Evolutionary conservation across 1,140 invertebrate species (phyloP).

Genomic region (Drepana arcuata): DNA sequence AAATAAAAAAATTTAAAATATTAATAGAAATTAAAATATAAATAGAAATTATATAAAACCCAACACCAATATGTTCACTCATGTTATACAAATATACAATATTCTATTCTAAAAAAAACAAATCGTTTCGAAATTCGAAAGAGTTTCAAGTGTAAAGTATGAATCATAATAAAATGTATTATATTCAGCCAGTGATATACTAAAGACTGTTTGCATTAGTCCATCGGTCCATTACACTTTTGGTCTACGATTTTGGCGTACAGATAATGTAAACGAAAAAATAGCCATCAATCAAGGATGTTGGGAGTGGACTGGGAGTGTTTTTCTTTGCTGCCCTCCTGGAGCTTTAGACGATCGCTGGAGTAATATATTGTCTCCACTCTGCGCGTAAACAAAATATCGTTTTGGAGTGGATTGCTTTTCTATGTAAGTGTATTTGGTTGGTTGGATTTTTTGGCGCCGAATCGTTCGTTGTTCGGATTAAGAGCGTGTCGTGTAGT

Average conservation of each 20-base stretch:
- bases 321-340: conserved; percentile 12
- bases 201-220: no score
- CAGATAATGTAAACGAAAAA: conserved; percentile 16
- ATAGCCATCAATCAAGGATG: conserved; percentile 11
- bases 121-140: background rate
- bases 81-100: background rate
- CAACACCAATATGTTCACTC: no score
- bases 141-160: conserved; percentile 7
- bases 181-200: no score
- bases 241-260: conserved; percentile 10
- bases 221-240: conserved; percentile 12
- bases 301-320: conserved; percentile 5
- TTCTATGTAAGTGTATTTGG: no score
- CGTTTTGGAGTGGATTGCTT: background rate
- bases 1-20: background rate
- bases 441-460: no score
- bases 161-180: conserved; percentile 8
- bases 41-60: no score
- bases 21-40: background rate
- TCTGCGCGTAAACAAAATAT: conserved; percentile 6
- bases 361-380: conserved; percentile 6
- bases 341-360: background rate
- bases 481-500: no score
- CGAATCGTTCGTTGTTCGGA: no score
- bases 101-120: background rate